phyloP scores from a whole-genome alignment of 2,797 vertebrate genomes.

The Mormyrops boulengeri region DNA sequence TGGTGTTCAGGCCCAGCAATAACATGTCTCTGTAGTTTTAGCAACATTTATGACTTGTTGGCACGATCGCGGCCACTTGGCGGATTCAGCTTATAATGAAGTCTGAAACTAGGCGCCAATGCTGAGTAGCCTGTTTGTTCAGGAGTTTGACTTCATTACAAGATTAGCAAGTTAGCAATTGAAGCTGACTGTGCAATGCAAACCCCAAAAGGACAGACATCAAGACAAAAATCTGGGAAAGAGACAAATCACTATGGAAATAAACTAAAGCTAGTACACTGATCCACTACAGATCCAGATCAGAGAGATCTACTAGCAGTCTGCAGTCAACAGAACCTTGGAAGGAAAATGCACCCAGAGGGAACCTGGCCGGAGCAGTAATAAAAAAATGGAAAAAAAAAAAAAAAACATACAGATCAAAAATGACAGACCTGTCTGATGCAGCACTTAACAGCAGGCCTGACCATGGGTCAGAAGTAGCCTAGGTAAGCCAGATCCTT shows the following conservation, averaged over 20 bases:
- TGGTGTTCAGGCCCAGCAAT: background rate
- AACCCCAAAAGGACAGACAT: background rate
- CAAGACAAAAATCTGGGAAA: background rate
- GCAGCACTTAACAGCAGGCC: background rate
- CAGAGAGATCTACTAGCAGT: background rate
- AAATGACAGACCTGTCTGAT: background rate
- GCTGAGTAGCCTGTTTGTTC: background rate
- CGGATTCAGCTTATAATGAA: background rate
- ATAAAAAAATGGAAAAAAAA: background rate
- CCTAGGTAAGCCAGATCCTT: background rate
- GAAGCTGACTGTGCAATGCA: background rate
- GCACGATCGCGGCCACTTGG: background rate
- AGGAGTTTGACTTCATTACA: background rate
- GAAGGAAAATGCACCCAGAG: background rate
- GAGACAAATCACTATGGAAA: background rate
- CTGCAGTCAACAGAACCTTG: background rate
- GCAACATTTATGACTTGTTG: background rate
- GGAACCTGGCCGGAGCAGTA: background rate
- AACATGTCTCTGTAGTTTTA: background rate
- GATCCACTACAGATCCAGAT: background rate
- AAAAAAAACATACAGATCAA: background rate
- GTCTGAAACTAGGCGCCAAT: background rate
- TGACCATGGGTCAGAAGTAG: background rate
- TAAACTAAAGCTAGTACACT: background rate
- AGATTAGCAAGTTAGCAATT: background rate